Evolutionary conservation across 2,797 vertebrate species (phyloP).

Genomic region (Argentina silus): DNA sequence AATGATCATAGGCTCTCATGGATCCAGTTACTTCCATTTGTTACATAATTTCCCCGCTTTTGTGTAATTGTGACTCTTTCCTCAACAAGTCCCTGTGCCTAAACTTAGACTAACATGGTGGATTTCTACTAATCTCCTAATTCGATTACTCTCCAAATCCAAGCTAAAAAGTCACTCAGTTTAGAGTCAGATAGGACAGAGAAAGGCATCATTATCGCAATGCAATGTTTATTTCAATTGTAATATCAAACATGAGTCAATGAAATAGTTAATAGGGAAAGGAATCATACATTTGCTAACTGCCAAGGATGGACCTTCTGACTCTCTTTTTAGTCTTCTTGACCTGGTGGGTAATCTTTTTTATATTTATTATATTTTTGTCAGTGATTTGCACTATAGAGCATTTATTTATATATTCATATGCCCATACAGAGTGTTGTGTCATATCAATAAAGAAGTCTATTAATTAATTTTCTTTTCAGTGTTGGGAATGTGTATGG

Average conservation of each 20-base stretch:
- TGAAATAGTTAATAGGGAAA: slow-evolving; percentile 18
- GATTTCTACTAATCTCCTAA: slow-evolving; percentile 77
- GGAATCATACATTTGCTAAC: background rate
- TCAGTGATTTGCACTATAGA: no score
- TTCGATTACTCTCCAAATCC: slow-evolving; percentile 68
- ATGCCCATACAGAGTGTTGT: background rate
- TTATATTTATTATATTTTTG: background rate
- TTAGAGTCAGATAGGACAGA: slow-evolving; percentile 9
- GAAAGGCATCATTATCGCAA: background rate
- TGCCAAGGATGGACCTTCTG: slow-evolving; percentile 41
- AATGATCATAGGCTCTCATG: background rate
- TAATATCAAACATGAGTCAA: slow-evolving; percentile 17
- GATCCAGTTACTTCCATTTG: background rate
- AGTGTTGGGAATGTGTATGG: slow-evolving; percentile 74
- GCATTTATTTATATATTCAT: no score
- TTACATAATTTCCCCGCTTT: background rate
- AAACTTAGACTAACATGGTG: slow-evolving; percentile 58
- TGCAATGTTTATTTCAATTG: background rate
- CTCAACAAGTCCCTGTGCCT: slow-evolving; percentile 43
- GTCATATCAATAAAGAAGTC: background rate
- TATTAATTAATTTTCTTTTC: slow-evolving; percentile 32
- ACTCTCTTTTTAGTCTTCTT: slow-evolving; percentile 37
- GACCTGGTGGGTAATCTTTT: slow-evolving; percentile 48
- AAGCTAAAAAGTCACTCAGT: slow-evolving; percentile 35
- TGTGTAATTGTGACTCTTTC: background rate